A percentile compares a stretch with the other conserved stretches of the same genome.
Evolutionary conservation across 1,140 invertebrate species (phyloP).

Genomic region (Drosophila tsacasi): DNA sequence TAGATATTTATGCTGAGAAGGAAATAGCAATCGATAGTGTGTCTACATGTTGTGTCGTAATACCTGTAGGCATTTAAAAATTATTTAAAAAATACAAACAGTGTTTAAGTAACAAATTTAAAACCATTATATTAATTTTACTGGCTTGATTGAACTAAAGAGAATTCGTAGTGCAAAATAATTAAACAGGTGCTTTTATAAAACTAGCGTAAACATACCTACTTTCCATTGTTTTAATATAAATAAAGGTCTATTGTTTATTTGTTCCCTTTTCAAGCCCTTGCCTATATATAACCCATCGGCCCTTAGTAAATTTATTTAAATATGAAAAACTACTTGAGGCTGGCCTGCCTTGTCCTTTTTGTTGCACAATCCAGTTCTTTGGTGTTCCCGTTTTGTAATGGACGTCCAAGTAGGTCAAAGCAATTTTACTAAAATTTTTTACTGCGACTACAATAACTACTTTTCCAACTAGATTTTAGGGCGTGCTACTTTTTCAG

Average conservation of each 20-base stretch:
- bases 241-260: neutral
- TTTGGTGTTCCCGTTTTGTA: constrained; percentile 6
- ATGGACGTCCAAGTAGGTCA: constrained; percentile 13
- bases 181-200: neutral
- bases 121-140: too few species aligned
- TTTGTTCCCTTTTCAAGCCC: neutral
- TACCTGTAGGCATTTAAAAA: too few species aligned
- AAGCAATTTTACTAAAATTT: neutral
- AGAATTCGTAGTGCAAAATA: neutral
- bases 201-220: neutral
- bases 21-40: too few species aligned
- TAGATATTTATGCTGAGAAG: too few species aligned
- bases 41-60: too few species aligned
- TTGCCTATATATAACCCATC: neutral
- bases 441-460: fast-evolving
- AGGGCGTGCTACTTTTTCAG: constrained; percentile 4
- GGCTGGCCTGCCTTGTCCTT: constrained; percentile 4
- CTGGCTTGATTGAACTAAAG: too few species aligned
- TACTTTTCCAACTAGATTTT: neutral
- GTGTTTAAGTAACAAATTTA: too few species aligned
- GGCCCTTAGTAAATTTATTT: neutral
- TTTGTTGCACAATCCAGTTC: neutral
- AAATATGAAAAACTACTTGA: constrained; percentile 13
- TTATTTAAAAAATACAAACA: too few species aligned
- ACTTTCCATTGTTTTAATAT: neutral